phyloP scores from a whole-genome alignment of 2,888 invertebrate genomes.

The Tortricodes alternella region DNA sequence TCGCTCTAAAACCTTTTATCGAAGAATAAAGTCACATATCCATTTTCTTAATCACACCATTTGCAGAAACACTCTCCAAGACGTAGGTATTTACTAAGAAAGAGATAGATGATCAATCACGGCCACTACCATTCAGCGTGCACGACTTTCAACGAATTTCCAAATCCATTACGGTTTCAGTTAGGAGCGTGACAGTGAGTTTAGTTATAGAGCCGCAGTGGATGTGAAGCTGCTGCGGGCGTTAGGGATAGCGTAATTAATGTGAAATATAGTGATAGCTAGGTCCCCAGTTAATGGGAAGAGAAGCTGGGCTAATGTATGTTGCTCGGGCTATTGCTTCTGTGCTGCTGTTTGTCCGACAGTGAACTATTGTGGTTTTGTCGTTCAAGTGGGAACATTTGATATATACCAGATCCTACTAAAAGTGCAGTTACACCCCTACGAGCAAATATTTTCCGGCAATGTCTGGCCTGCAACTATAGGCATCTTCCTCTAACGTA shows the following conservation, averaged over 20 bases:
- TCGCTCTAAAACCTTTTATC: slow-evolving; percentile 22
- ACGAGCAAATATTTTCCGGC: no score
- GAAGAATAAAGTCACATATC: slow-evolving; percentile 13
- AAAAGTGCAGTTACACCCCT: no score
- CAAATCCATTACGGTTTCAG: not conserved
- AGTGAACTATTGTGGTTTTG: slow-evolving; percentile 23
- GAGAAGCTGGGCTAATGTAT: slow-evolving; percentile 23
- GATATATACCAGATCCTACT: not conserved
- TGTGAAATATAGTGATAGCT: slow-evolving; percentile 24
- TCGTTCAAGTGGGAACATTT: no score
- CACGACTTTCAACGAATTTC: not conserved
- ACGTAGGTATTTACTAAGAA: slow-evolving; percentile 28
- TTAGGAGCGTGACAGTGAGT: not conserved
- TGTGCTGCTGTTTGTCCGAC: slow-evolving; percentile 1
- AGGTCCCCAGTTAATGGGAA: slow-evolving; percentile 21
- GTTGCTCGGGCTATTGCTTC: slow-evolving; percentile 16
- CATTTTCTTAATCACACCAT: slow-evolving; percentile 29
- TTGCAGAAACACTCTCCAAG: slow-evolving; percentile 22
- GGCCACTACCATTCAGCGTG: not conserved
- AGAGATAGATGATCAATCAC: slow-evolving; percentile 26
- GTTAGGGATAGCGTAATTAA: slow-evolving; percentile 17
- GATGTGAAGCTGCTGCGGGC: not conserved
- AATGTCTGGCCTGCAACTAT: no score
- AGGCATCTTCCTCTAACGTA: no score
- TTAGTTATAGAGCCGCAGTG: not conserved